Conservation (phyloP, 2,888 invertebrate genomes). For the Leptothorax acervorum region DNA sequence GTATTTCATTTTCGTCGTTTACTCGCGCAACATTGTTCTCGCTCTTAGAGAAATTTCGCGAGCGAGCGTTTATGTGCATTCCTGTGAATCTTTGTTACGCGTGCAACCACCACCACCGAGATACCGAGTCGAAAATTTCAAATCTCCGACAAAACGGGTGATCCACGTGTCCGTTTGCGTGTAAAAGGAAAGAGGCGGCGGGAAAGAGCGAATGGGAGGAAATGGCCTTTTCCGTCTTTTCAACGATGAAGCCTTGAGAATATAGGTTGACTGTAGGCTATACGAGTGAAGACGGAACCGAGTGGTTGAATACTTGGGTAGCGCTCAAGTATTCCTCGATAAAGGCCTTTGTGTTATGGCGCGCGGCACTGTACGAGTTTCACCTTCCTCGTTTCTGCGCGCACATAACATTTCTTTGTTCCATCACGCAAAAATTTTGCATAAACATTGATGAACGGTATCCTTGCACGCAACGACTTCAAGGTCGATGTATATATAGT, state of each 20-base stretch:
- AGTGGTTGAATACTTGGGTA: constrained; percentile 78
- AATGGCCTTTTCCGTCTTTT: constrained; percentile 74
- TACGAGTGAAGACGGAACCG: constrained; percentile 68
- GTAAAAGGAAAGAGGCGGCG: constrained; percentile 25
- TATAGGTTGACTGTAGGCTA: constrained; percentile 76
- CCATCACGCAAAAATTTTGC: constrained; percentile 27
- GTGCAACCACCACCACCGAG: constrained; percentile 16
- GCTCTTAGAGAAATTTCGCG: constrained; percentile 9
- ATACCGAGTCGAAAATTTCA: constrained; percentile 31
- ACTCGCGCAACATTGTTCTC: background rate
- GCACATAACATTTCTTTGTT: background rate
- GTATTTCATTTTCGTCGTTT: background rate
- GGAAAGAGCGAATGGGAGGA: constrained; percentile 60
- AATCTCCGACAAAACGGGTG: constrained; percentile 48
- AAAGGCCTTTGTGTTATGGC: constrained; percentile 73
- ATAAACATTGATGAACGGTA: constrained; percentile 23
- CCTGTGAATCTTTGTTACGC: background rate
- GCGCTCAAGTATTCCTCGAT: constrained; percentile 78
- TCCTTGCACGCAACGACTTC: constrained; percentile 1
- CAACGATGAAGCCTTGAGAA: constrained; percentile 73
- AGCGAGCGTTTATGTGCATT: background rate
- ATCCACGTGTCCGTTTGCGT: background rate
- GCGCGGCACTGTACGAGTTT: constrained; percentile 44
- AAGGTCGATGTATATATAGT: constrained; percentile 15
- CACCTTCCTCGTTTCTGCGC: constrained; percentile 27